Base-by-base conservation (phyloP, 2,797 vertebrate genomes). In the Microhierax caerulescens region DNA sequence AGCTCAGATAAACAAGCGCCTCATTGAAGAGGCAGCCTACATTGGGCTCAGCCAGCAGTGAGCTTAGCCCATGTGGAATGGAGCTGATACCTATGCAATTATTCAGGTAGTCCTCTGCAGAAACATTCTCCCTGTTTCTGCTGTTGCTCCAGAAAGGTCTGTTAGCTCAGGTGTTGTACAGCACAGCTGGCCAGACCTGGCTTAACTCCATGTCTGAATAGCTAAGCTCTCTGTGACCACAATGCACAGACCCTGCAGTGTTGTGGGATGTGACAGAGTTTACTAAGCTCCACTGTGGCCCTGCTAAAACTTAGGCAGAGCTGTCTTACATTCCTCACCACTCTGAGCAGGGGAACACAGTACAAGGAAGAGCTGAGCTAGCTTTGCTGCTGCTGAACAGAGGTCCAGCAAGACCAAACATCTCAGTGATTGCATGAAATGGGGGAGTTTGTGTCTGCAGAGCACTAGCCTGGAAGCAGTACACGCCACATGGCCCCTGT, bases 41-140 rank as follows among this genome's bases (percentile, higher is more conserved):
- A 0, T 30, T 4, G 4, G 25, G 5, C 23, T 10, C 43, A 53
- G 27, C 64, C 61, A 30, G 69, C 57, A 85, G 59, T 0, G 2
- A 57, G 53, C 27, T 53, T 18, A 30, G 27, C n/a, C 30, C 20
- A 0, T 1, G 9, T 21, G 59, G 69, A 18, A 56, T 8, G 47
- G 63, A 50, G n/a, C 3, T 50, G 74, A 23, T 72, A 37, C 41
- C 19, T 28, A 1, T 19, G n/a, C 28, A 73, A 11, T 13, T 30
- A 12, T 16, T 65, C n/a, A 80, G n/a, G 75, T 67, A 16, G 27
- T 67, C 25, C 34, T 48, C 23, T 73, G 34, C 59, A 53, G 80
- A 67, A 65, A n/a, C 4, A 9, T 28, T 36, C 36, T 61, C 36
- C 0, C 0, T 50, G 14, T 79, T 70, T 56, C 37, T 65, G 2